Conservation (phyloP, 2,888 invertebrate genomes). For the Cecidostiba fungosa region DNA sequence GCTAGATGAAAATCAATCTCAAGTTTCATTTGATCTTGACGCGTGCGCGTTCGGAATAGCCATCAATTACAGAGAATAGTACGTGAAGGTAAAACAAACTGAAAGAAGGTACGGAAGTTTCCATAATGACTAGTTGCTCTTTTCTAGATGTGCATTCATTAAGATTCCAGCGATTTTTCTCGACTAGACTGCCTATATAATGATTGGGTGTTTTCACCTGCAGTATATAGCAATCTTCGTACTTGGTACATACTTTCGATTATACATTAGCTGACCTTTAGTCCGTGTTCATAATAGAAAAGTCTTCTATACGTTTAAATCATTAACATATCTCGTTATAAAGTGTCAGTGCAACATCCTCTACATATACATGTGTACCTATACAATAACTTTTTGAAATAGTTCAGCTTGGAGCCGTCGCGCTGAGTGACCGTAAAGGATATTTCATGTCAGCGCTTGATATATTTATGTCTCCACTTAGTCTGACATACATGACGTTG, state of each 20-base stretch:
- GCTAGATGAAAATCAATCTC: not conserved
- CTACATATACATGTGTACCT: no score
- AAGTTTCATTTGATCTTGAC: not conserved
- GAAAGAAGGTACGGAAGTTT: not conserved
- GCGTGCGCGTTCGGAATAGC: not conserved
- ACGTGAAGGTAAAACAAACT: not conserved
- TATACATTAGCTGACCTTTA: no score
- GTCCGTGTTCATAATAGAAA: no score
- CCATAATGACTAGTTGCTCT: not conserved
- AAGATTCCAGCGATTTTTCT: not conserved
- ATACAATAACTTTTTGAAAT: no score
- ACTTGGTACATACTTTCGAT: no score
- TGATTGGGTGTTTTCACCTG: not conserved
- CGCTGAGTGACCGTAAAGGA: no score
- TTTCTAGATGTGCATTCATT: not conserved
- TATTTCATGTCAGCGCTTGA: no score
- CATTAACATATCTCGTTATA: no score
- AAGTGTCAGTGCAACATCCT: no score
- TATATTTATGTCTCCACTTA: not conserved
- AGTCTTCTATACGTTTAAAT: no score
- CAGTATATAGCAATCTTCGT: no score
- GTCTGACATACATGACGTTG: not conserved
- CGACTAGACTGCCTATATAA: not conserved
- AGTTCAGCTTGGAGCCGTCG: no score
- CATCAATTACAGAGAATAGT: conserved; percentile 17